Evolutionary conservation across 2,113 vertebrate species (phyloP).

Genomic region (Takifugu bimaculatus): DNA sequence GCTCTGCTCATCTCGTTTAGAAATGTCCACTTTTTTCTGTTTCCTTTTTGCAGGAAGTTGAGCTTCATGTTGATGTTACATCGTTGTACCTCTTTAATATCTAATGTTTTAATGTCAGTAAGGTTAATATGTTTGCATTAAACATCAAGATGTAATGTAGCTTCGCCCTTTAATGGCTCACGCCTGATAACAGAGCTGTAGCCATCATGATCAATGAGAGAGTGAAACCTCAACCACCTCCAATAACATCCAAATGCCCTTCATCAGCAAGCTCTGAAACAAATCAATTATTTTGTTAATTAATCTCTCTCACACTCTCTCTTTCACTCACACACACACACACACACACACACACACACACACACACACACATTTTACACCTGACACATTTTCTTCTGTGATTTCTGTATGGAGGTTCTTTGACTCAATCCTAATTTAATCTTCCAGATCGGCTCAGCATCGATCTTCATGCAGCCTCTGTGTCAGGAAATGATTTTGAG

Average conservation of each 20-base stretch:
- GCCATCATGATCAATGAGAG: constrained; percentile 22
- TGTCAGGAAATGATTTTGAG: constrained; percentile 48
- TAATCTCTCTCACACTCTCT: constrained; percentile 21
- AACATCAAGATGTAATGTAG: constrained; percentile 2
- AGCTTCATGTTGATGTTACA: constrained; percentile 2
- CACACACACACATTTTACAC: constrained; percentile 3
- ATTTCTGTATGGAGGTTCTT: constrained; percentile 28
- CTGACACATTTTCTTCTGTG: constrained; percentile 15
- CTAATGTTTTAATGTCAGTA: background rate
- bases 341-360: constrained; percentile 5
- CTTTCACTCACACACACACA: constrained; percentile 23
- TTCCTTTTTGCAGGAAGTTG: background rate
- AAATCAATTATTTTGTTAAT: constrained; percentile 67
- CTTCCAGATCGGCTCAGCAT: constrained; percentile 60
- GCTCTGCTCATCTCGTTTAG: too few relatives aligned
- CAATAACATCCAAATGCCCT: constrained; percentile 25
- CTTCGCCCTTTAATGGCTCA: too few relatives aligned
- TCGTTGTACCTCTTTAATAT: constrained; percentile 5
- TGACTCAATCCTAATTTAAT: constrained; percentile 70
- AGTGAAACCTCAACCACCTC: background rate
- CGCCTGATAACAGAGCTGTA: background rate
- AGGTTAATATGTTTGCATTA: too few relatives aligned
- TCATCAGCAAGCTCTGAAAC: constrained; percentile 43
- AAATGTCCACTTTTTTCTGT: background rate
- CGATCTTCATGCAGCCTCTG: constrained; percentile 49